Conservation (phyloP, 2,113 vertebrate genomes). For the Notarius lentiginosus region DNA sequence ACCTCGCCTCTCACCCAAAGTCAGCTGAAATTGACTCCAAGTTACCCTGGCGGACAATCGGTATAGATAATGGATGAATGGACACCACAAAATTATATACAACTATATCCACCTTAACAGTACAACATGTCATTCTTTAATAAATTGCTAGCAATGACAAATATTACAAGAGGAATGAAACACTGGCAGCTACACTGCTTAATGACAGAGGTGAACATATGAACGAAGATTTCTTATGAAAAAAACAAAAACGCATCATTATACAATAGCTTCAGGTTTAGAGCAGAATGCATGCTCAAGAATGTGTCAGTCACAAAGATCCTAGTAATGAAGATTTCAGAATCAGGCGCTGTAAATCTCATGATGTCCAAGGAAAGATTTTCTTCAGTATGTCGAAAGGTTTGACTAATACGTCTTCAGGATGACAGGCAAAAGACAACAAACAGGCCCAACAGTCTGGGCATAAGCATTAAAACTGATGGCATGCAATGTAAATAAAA, state of each 20-base stretch:
- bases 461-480: neutral
- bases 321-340: neutral
- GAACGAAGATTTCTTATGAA: neutral
- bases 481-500: neutral
- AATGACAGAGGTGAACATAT: neutral
- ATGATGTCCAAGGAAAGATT: neutral
- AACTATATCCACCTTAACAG: too few species aligned
- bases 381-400: neutral
- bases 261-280: neutral
- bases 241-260: neutral
- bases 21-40: too few species aligned
- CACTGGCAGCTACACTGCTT: neutral
- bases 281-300: neutral
- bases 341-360: neutral
- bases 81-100: too few species aligned
- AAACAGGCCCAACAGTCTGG: too few species aligned
- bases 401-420: neutral
- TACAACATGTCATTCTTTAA: neutral
- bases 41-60: too few species aligned
- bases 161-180: neutral
- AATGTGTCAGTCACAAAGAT: conserved; percentile 23
- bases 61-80: too few species aligned
- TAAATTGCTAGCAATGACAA: neutral
- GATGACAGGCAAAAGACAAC: neutral
- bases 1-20: too few species aligned